Evolutionary conservation across 2,888 invertebrate genomes (phyloP), one percentile per base, ranked within the genome.

Genomic region (Boloria selene): DNA sequence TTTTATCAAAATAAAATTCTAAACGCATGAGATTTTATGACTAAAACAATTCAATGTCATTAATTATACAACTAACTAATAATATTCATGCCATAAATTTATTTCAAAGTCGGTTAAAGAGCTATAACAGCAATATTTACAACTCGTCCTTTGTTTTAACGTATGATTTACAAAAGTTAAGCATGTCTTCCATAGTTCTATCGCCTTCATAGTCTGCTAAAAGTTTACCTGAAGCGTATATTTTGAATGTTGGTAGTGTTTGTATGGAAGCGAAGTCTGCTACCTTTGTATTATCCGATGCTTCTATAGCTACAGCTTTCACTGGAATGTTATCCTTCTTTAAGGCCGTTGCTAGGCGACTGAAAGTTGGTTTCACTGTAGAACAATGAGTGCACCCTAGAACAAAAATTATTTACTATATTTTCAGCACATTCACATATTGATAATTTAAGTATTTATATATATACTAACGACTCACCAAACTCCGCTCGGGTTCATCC

Each of bases 321-420:
- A 90, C 81, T 0, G 77, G 73, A 0, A 84, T 77, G 0, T 88
- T 86, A 13, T 90, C 90, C 0, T 77, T 75, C 55, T 88, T 88
- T 13, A 94, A 68, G 4, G 86, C 78, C 0, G 91, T 87, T 0
- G 95, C 94, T 0, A 94, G 88, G 44, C 86, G 84, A 66, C 94
- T 93, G 82, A 93, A 96, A 7, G 94, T 93, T 4, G 95, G 95
- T 79, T 96, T 96, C 81, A 94, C 93, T 16, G 92, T 85, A 61
- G 94, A 93, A 77, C 96, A 96, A 76, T 96, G 95, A 0, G 94
- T 93, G 79, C 96, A 96, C 95, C 96, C 96, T 95, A 82, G 18
- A 77, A 71, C 64, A 1, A 49, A 13, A 42, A 18, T 31, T 38
- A 17, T 52, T 44, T 22, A 22, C 1, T 22, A 22, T 22, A 3